Evolutionary conservation across 23 tunicate genomes (phyloP).

Genomic region (Ascidia mentula): DNA sequence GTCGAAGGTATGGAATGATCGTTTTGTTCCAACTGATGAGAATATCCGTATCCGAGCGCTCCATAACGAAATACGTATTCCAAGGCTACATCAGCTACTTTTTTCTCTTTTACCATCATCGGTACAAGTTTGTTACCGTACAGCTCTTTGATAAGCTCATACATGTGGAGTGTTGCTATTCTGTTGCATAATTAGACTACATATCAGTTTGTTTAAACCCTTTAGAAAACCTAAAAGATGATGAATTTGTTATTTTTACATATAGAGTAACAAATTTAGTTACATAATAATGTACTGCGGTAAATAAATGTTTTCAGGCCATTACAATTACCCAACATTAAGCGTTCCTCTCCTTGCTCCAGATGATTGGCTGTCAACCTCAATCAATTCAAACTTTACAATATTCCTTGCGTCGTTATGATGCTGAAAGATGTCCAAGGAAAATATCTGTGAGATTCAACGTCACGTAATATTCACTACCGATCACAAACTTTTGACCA

Average conservation of each 20-base stretch:
- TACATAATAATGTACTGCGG: too few relatives aligned
- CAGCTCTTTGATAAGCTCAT: conserved; percentile 56
- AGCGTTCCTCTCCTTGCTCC: conserved; percentile 10
- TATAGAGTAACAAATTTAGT: too few relatives aligned
- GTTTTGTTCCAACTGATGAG: conserved; percentile 58
- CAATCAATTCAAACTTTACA: conserved; percentile 45
- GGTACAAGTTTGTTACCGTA: conserved; percentile 37
- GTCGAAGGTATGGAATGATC: conserved; percentile 32
- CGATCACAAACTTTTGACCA: too few relatives aligned
- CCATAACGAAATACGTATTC: conserved; percentile 78
- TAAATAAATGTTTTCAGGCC: too few relatives aligned
- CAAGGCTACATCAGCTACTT: conserved; percentile 48
- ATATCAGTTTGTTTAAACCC: too few relatives aligned
- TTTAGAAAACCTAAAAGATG: too few relatives aligned
- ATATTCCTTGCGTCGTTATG: conserved; percentile 35
- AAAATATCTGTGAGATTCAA: conserved; percentile 36
- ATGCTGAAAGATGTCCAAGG: conserved; percentile 36
- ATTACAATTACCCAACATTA: conserved; percentile 62
- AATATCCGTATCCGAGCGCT: conserved; percentile 79
- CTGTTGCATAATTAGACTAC: too few relatives aligned
- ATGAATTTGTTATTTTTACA: too few relatives aligned
- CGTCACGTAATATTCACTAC: neutral
- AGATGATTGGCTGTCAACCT: conserved; percentile 27
- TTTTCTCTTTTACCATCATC: conserved; percentile 59
- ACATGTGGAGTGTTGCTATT: conserved; percentile 37